Evolutionary conservation across 1,140 invertebrate genomes (phyloP).

Genomic region (Apis dorsata): DNA sequence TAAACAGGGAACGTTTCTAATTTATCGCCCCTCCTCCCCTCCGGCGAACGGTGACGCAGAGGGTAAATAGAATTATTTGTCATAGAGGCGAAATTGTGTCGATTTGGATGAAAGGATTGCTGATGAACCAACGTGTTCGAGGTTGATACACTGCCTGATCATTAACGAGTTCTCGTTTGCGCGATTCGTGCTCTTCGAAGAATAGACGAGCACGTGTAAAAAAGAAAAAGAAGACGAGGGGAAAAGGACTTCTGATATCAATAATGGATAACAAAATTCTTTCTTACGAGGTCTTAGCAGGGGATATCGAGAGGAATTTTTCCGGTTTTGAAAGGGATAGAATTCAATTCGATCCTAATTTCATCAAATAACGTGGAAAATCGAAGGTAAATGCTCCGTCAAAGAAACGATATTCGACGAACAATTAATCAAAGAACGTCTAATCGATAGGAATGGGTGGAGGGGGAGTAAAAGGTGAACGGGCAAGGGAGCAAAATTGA

Average conservation of each 20-base stretch:
- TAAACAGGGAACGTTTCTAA: conserved; percentile 43
- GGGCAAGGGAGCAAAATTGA: conserved; percentile 48
- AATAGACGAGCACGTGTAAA: too few relatives aligned
- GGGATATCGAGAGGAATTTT: too few relatives aligned
- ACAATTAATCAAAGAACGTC: conserved; percentile 36
- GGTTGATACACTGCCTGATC: neutral
- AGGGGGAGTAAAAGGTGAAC: neutral
- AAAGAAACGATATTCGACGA: conserved; percentile 1
- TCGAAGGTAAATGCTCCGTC: neutral
- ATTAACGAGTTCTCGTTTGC: neutral
- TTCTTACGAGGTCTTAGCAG: too few relatives aligned
- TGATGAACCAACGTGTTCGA: neutral
- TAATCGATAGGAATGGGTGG: conserved; percentile 20
- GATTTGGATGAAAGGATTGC: neutral
- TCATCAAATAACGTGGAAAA: neutral
- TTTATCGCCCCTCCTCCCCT: conserved; percentile 28
- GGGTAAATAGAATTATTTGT: conserved; percentile 8
- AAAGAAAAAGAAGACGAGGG: too few relatives aligned
- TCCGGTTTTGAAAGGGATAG: too few relatives aligned
- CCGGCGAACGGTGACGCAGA: neutral
- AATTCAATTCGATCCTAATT: too few relatives aligned
- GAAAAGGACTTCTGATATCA: too few relatives aligned
- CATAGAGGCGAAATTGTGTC: neutral
- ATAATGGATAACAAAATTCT: too few relatives aligned
- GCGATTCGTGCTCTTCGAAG: too few relatives aligned